Percentiles rank a stretch among this genome's conserved stretches.
These are phyloP conservation scores for Aphelocoma californica DNA, from an alignment of 2,797 vertebrate species.

Conservation along the genomic window DNA sequence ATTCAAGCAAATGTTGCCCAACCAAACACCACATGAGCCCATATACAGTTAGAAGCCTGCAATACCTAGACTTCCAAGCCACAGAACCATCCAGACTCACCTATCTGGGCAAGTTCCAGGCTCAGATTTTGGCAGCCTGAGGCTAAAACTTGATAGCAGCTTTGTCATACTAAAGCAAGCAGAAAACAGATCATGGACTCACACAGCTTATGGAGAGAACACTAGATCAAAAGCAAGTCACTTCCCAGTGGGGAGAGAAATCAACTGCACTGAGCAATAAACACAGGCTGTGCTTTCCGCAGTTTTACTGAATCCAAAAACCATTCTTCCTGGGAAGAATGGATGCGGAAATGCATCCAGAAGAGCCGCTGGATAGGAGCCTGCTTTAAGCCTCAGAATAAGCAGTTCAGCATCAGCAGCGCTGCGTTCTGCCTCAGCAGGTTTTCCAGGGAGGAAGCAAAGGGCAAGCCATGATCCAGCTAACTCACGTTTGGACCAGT, in stretches of 20 bases:
- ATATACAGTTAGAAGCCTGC: background rate
- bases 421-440: background rate
- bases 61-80: background rate
- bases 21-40: background rate
- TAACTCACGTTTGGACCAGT: background rate
- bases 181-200: background rate
- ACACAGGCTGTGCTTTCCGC: background rate
- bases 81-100: slow-evolving; percentile 2
- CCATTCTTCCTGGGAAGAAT: background rate
- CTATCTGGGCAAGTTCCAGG: slow-evolving; percentile 49
- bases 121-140: slow-evolving; percentile 25
- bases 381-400: background rate
- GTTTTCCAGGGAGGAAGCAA: background rate
- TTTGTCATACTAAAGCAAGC: slow-evolving; percentile 27
- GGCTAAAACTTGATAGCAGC: slow-evolving; percentile 33
- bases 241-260: background rate
- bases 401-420: background rate
- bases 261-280: background rate
- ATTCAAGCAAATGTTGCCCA: background rate
- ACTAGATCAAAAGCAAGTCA: background rate
- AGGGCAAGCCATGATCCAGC: background rate
- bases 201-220: background rate
- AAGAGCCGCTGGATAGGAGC: background rate
- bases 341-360: background rate
- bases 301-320: background rate